Evolutionary conservation across 2,888 invertebrate species (phyloP), one percentile per base, ranked within the genome.

Genomic region (Sarcophaga rosellei): DNA sequence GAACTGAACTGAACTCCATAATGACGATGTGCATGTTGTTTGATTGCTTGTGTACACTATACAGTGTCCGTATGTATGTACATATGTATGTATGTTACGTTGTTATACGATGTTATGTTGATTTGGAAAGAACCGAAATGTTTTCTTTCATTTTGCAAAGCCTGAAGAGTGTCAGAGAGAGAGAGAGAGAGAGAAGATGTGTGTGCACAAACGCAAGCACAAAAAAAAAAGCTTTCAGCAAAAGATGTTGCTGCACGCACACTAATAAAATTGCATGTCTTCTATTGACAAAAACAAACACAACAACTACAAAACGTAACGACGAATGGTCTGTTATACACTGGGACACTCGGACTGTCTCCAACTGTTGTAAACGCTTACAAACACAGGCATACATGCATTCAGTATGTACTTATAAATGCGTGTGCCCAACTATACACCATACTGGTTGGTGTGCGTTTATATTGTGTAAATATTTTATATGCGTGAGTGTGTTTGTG

Each of bases 231-330:
- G 81, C 81, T 81, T 81, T 76, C 69, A 70, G 75, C 59, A 70
- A 76, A 81, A 53, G 17, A 53, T 15, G 12, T 53, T 76, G 63
- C 81, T 81, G 81, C 65, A 81, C 81, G 44, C 81, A 81, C 76
- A 82, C 81, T 59, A 82, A 82, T 70, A 72, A 70, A 82, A 82
- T 72, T 82, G 81, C 81, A 82, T 76, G 75, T 44, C 62, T 77
- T 4, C 44, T 68, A 62, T 21, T 4, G 61, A 25, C 45, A 53
- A 53, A 53, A 4, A 15, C 1, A 4, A 53, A 53, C 15, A 15
- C 25, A 25, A 6, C 35, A 35, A 35, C 25, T 6, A 35, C 6
- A 35, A 35, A 8, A 8, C 35, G 8, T 35, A 35, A 8, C 62
- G n/a, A 20, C 57, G 63, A 25, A 70, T 25, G 8, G 59, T 61